Conservation (phyloP, 2,888 invertebrate genomes). For the Cremastobaeus sp. region DNA sequence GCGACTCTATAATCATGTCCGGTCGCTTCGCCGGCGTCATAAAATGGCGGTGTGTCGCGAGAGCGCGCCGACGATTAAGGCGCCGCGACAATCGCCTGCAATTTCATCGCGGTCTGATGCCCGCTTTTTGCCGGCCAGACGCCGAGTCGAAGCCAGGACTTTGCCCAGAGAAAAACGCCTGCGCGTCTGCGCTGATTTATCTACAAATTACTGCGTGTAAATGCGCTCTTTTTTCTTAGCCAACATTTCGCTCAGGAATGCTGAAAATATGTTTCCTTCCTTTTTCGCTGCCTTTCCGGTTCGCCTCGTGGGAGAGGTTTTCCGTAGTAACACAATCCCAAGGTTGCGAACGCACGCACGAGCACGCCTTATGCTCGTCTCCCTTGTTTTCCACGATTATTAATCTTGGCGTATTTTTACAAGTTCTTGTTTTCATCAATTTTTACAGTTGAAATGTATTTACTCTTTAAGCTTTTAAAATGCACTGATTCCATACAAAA, state of each 20-base stretch:
- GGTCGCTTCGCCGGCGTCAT: constrained; percentile 67
- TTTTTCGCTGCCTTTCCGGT: constrained; percentile 50
- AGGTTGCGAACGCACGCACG: constrained; percentile 60
- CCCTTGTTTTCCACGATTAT: constrained; percentile 52
- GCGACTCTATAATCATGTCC: constrained; percentile 76
- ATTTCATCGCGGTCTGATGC: constrained; percentile 22
- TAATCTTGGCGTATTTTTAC: constrained; percentile 64
- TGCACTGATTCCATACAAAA: too few relatives aligned
- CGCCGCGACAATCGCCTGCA: constrained; percentile 25
- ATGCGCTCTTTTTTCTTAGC: too few relatives aligned
- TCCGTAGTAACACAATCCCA: constrained; percentile 61
- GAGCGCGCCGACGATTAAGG: constrained; percentile 28
- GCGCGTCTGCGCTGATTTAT: too few relatives aligned
- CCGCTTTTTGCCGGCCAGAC: constrained; percentile 2
- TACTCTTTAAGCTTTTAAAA: too few relatives aligned
- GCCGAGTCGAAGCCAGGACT: too few relatives aligned
- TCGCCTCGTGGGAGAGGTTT: constrained; percentile 60
- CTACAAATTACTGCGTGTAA: too few relatives aligned
- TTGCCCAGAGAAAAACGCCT: too few relatives aligned
- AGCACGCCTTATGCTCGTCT: constrained; percentile 54
- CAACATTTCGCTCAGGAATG: constrained; percentile 31
- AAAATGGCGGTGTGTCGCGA: constrained; percentile 47
- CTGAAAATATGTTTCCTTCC: constrained; percentile 33
- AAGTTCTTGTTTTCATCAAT: too few relatives aligned
- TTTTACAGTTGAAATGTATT: too few relatives aligned